phyloP scores from a whole-genome alignment of 2,797 vertebrate genomes.

The Xenops minutus region DNA sequence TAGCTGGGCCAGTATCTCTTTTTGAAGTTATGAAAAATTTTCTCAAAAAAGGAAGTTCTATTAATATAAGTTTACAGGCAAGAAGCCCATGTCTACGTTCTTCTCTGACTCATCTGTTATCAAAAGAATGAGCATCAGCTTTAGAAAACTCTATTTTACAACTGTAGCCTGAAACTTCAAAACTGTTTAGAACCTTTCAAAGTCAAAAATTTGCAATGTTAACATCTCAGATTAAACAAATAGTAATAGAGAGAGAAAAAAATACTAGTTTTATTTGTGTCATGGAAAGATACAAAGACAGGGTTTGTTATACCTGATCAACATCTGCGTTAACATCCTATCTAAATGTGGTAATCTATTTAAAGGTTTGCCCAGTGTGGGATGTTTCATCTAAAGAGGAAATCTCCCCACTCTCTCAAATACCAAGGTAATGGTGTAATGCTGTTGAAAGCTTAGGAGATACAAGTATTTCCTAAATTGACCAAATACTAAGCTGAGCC shows the following conservation, averaged over 20 bases:
- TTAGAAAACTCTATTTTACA: constrained; percentile 30
- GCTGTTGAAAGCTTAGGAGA: not conserved
- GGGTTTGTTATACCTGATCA: constrained; percentile 13
- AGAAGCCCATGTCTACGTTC: not conserved
- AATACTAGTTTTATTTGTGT: not conserved
- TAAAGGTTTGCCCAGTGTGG: not conserved
- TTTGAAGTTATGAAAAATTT: constrained; percentile 28
- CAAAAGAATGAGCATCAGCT: not conserved
- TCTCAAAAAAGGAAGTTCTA: constrained; percentile 49
- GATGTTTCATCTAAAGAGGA: not conserved
- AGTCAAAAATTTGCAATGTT: not conserved
- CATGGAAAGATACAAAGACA: not conserved
- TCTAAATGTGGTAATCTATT: not conserved
- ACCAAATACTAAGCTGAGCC: not conserved
- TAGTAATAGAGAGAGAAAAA: not conserved
- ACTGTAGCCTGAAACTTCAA: constrained; percentile 28
- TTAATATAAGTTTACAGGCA: constrained; percentile 39
- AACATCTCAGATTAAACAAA: constrained; percentile 23
- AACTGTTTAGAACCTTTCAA: constrained; percentile 32
- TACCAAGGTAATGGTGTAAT: constrained; percentile 9
- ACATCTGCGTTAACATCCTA: not conserved
- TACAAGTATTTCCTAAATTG: not conserved
- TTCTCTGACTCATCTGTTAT: constrained; percentile 47
- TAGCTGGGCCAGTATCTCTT: not conserved
- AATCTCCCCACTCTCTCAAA: not conserved